Base-by-base conservation (phyloP, 2,113 vertebrate genomes). In the Choloepus hoffmanni region DNA sequence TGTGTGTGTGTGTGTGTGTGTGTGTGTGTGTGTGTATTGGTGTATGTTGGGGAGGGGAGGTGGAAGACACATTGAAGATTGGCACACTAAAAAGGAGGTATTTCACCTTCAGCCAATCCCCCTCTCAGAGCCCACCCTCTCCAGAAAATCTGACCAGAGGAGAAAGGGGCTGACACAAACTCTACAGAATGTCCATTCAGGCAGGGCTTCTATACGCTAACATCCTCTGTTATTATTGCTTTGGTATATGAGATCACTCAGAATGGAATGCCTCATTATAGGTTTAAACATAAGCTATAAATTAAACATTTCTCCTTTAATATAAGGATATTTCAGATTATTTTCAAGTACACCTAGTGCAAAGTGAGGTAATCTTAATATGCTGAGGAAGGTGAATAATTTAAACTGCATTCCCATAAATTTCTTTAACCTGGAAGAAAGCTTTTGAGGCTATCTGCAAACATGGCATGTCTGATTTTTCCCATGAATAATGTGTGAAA, bases 271-370 rank as follows among this genome's bases (percentile, higher is more conserved):
- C n/a, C 55, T 97, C 26, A 53, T 90, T 81, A 91, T 33, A 87
- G 79, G 30, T 78, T 97, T 83, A 95, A 95, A 87, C 24, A 36
- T 40, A 92, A 93, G 53, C 92, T 93, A 89, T 83, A 96, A 96
- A 95, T 91, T 89, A 97, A 95, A 62, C 55, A 72, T 82, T 95
- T 94, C 84, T 94, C 53, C 48, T 96, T 92, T 95, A 81, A 93
- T 90, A 82, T 40, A 55, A 81, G 77, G 53, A 95, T 85, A 33
- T 95, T 97, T 89, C 85, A 21, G 26, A 93, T 68, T 86, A 65
- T 91, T 96, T 97, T 95, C 68, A 96, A 92, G 89, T 96, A 96
- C 53, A 94, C 89, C 76, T 97, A 74, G 89, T 85, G 3, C 74
- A 92, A 83, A 97, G 40, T 85, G 88, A 95, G 43, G 79, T 90